Percentiles rank a stretch among this genome's conserved stretches.
These are phyloP conservation scores for Coracias cyanogaster DNA, from an alignment of 2,797 vertebrate species.

Conservation along the genomic window DNA sequence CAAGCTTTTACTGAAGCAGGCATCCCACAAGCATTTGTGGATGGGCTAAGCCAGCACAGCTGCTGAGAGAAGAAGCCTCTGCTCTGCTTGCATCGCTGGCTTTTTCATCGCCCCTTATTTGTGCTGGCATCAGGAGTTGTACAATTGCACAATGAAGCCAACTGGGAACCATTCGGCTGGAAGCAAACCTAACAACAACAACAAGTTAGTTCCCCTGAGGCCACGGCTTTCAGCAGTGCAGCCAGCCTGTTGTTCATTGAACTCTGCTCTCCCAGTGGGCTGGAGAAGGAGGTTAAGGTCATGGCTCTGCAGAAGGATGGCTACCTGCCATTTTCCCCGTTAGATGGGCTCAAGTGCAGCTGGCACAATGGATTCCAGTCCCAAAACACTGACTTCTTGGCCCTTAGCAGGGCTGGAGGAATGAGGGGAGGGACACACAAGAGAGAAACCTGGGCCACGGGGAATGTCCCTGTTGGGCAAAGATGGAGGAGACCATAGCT, in stretches of 20 bases:
- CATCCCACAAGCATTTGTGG: background rate
- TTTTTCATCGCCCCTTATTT: background rate
- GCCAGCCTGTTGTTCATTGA: slow-evolving; percentile 9
- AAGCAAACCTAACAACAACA: slow-evolving; percentile 48
- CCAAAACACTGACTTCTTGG: background rate
- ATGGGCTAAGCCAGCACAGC: background rate
- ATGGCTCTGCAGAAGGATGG: background rate
- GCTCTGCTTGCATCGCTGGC: background rate
- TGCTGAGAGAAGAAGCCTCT: slow-evolving; percentile 12
- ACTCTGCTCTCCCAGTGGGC: background rate
- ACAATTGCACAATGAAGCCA: slow-evolving; percentile 29
- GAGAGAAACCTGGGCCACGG: background rate
- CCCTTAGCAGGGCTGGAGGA: background rate
- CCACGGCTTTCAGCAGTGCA: slow-evolving; percentile 5
- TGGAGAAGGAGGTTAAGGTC: slow-evolving; percentile 47
- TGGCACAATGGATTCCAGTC: background rate
- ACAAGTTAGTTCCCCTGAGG: slow-evolving; percentile 17
- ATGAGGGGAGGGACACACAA: rapidly evolving
- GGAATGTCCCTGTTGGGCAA: background rate
- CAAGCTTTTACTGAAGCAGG: background rate
- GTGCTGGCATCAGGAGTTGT: slow-evolving; percentile 30
- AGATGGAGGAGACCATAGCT: background rate
- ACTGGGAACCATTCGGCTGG: background rate
- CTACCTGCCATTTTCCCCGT: background rate
- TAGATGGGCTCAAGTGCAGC: background rate